Percentiles rank a stretch among this genome's conserved stretches.
Conservation (phyloP, 92 coral and sea anemone species). For the Parazoanthus darwini region DNA sequence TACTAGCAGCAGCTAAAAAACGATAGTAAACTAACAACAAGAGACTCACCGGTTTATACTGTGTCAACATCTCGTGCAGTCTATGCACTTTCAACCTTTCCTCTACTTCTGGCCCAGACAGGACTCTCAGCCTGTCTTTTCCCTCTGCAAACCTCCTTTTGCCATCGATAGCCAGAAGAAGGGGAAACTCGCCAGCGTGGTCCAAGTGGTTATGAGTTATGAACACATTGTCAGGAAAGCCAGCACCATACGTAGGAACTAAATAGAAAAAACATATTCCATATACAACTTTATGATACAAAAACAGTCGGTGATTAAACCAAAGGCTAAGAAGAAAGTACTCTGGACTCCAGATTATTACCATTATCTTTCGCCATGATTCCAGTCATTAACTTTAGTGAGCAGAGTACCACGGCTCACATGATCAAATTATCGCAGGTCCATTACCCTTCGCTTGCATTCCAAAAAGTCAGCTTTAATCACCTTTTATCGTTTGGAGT, state of each 20-base stretch:
- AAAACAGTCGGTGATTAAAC: no score
- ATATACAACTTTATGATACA: neutral
- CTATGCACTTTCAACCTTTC: slow-evolving; percentile 57
- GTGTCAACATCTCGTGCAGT: slow-evolving; percentile 53
- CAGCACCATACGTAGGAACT: slow-evolving; percentile 37
- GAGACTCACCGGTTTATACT: slow-evolving; percentile 47
- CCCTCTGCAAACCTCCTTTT: slow-evolving; percentile 43
- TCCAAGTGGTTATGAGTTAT: slow-evolving; percentile 68
- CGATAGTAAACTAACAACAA: no score
- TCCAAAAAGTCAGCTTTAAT: no score
- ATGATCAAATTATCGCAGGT: no score
- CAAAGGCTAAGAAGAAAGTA: no score
- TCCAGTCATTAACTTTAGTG: no score
- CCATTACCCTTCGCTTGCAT: no score
- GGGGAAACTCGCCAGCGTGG: slow-evolving; percentile 62
- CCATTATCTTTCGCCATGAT: no score
- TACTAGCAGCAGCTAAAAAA: no score
- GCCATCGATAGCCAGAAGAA: slow-evolving; percentile 50
- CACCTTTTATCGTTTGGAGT: no score
- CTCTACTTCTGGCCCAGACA: slow-evolving; percentile 66
- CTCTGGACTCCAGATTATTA: no score
- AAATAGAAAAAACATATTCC: neutral
- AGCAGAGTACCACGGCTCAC: no score
- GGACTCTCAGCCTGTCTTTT: slow-evolving; percentile 49
- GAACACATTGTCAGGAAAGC: slow-evolving; percentile 58